These are phyloP conservation scores for Spondyliosoma cantharus DNA, from an alignment of 2,797 vertebrate species.

Conservation along the genomic window DNA sequence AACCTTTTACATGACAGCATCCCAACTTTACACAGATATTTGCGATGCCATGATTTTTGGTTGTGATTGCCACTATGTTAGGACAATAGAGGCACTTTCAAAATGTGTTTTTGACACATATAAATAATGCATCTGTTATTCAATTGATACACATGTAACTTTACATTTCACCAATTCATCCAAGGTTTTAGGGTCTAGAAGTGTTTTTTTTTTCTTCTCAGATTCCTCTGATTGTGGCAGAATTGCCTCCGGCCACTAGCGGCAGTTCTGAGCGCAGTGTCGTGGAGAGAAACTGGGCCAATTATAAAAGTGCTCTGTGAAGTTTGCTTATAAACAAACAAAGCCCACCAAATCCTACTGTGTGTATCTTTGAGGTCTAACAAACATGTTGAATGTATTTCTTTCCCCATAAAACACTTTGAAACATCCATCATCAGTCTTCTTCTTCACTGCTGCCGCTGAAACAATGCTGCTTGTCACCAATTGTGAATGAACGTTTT, in stretches of 20 bases:
- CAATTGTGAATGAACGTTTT: background rate
- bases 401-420: background rate
- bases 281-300: background rate
- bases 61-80: background rate
- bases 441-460: background rate
- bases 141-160: background rate
- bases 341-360: background rate
- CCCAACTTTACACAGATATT: background rate
- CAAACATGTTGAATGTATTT: background rate
- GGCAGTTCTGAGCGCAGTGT: background rate
- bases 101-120: background rate
- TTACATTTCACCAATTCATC: background rate
- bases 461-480: background rate
- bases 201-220: background rate
- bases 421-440: background rate
- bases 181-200: background rate
- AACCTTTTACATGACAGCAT: background rate
- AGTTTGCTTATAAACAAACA: background rate
- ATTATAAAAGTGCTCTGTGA: too few relatives aligned
- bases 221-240: background rate
- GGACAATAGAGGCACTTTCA: background rate
- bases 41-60: background rate
- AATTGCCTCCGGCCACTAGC: background rate
- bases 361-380: background rate
- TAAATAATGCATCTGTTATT: background rate